Evolutionary conservation across 1,140 invertebrate genomes (phyloP).

Genomic region (Caerostris extrusa): DNA sequence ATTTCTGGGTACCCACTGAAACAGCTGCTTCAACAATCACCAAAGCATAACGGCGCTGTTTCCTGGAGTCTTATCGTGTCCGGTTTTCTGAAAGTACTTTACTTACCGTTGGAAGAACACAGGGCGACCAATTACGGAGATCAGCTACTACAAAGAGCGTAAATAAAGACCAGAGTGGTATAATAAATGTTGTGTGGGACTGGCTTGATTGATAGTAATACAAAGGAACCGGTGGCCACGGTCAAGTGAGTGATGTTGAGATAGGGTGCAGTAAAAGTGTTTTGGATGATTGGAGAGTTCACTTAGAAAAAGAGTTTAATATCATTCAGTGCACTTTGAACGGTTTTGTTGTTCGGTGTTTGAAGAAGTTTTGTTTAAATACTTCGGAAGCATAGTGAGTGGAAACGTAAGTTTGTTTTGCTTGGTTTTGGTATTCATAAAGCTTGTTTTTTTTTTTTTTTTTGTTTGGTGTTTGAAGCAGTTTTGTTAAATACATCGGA

Average conservation of each 20-base stretch:
- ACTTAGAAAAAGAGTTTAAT: no score
- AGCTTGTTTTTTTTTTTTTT: background rate
- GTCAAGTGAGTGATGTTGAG: background rate
- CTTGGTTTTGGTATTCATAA: background rate
- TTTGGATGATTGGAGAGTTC: background rate
- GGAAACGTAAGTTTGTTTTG: background rate
- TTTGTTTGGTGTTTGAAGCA: background rate
- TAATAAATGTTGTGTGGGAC: background rate
- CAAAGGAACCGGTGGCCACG: background rate
- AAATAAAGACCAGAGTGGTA: background rate
- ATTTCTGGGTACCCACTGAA: slow-evolving; percentile 29
- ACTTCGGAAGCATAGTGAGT: background rate
- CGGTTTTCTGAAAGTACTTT: slow-evolving; percentile 27
- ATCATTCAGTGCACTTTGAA: no score
- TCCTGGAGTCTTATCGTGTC: slow-evolving; percentile 48
- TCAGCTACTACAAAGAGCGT: background rate
- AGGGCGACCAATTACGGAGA: background rate
- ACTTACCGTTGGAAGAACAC: background rate
- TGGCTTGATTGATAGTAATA: background rate
- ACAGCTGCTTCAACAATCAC: slow-evolving; percentile 55
- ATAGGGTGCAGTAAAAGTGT: background rate
- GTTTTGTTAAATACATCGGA: background rate
- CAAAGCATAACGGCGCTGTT: slow-evolving; percentile 58
- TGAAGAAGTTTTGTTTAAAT: background rate
- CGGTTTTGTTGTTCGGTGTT: background rate